These are phyloP conservation scores for Tylochromis polylepis DNA, from an alignment of 2,113 vertebrate species.

Conservation along the genomic window DNA sequence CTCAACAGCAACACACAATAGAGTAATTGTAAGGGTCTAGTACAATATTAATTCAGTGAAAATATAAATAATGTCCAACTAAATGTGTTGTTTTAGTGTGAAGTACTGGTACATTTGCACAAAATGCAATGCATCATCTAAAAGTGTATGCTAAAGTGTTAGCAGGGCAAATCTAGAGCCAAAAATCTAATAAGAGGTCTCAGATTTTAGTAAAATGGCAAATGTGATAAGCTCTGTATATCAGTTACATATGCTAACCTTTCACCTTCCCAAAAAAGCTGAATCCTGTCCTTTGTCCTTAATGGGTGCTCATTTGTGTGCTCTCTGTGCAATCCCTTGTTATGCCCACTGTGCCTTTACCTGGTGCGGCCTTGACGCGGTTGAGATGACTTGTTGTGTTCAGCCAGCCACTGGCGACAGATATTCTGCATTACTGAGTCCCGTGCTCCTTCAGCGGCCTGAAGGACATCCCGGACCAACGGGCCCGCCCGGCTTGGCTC, in stretches of 20 bases:
- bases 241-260: background rate
- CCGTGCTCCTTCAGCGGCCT: slow-evolving; percentile 76
- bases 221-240: background rate
- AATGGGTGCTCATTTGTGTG: background rate
- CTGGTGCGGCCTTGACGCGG: slow-evolving; percentile 51
- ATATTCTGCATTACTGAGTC: slow-evolving; percentile 88
- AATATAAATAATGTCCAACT: background rate
- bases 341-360: slow-evolving; percentile 10
- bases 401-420: slow-evolving; percentile 89
- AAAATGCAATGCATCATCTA: background rate
- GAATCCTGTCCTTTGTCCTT: background rate
- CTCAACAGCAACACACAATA: background rate
- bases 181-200: background rate
- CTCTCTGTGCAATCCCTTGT: background rate
- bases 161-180: background rate
- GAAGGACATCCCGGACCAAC: slow-evolving; percentile 82
- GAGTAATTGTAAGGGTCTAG: background rate
- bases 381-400: slow-evolving; percentile 72
- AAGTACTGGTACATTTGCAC: background rate
- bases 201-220: background rate
- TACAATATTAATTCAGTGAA: background rate
- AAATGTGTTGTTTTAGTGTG: background rate
- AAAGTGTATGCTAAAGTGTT: background rate
- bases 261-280: background rate
- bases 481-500: slow-evolving; percentile 78